Evolutionary conservation across 2,888 invertebrate species (phyloP), one percentile per base, ranked within the genome.

Genomic region (Lissonota sp.): DNA sequence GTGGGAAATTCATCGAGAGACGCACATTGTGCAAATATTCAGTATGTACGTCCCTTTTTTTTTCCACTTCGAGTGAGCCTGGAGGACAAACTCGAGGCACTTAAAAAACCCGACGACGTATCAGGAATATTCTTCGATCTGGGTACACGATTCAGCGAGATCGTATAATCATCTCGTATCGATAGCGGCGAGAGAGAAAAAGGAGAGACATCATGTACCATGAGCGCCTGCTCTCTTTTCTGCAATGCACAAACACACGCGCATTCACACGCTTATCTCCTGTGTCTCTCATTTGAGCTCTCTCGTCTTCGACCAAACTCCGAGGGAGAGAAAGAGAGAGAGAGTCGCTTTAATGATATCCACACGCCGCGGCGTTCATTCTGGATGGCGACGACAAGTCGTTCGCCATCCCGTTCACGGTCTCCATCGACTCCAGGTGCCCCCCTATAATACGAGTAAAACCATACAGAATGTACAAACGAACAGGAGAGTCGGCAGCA

Each of bases 301-400:
- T 46, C 26, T 40, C 16, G n/a, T n/a, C 7, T 10, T 26, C 37
- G 44, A 12, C 10, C n/a, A 14, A 44, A 49, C 51, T 37, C 37
- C 16, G 26, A 26, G 26, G 3, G 26, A 26, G 26, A 26, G 26
- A 26, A 3, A 26, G 26, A 26, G 26, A 26, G 49, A 26, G 26
- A 10, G 57, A 37, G 57, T n/a, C 57, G 8, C 39, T 64, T 75
- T 69, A 80, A 80, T 76, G 76, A 80, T 73, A 80, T 80, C 73
- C 76, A 77, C 73, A 73, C 80, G 80, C 26, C 26, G 26, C 26
- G 26, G 26, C 77, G 69, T 80, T 69, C 37, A 72, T 80, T 77
- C 80, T 73, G 76, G 80, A 80, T 80, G 80, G 80, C 80, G 80
- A 80, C 80, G 80, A 80, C 80, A 80, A 77, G 76, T 73, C 72